Evolutionary conservation across 2,888 invertebrate species (phyloP), one percentile per base, ranked within the genome.

Genomic region (Seira ritae): DNA sequence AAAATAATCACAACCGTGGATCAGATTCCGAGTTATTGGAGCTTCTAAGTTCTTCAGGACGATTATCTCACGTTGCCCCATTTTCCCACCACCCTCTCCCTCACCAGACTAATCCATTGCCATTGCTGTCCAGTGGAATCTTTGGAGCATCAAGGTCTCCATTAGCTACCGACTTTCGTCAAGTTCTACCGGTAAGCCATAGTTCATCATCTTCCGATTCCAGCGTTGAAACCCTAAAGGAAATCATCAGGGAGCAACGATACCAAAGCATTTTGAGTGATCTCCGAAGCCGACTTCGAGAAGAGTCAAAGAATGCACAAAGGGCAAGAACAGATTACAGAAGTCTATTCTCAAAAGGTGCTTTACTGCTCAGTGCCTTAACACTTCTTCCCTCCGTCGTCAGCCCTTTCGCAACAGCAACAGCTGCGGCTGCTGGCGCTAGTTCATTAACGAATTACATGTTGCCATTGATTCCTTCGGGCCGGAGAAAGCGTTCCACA

Each of bases 341-440:
- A 69, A 79, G 82, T 55, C 73, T 89, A 23, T 89, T 89, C 79
- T 86, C 86, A n/a, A 89, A 86, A 71, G 89, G 89, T 12, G 89
- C 89, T n/a, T 62, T 89, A 20, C 86, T 89, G 10, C 73, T 89
- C 24, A 85, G 86, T 60, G 89, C 88, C n/a, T 75, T 89, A 10
- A 88, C 88, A 17, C 70, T 89, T 12, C 70, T 89, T 23, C 88
- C 88, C 4, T 62, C 80, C 2, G 83, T 87, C 4, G 84, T 86
- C 8, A 75, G 84, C 31, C 84, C 81, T 24, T 71, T 75, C 31
- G 68, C 84, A n/a, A 68, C 81, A 3, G 85, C 87, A 1, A 46
- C 85, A 37, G 65, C 81, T 10, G 85, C 84, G 1, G 77, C 71
- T 50, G 73, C 75, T 37, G 60, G 72, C 0, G 62, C 79, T 1